These are phyloP conservation scores for Eupithecia vulgata DNA, from an alignment of 2,888 invertebrate species.

Conservation along the genomic window DNA sequence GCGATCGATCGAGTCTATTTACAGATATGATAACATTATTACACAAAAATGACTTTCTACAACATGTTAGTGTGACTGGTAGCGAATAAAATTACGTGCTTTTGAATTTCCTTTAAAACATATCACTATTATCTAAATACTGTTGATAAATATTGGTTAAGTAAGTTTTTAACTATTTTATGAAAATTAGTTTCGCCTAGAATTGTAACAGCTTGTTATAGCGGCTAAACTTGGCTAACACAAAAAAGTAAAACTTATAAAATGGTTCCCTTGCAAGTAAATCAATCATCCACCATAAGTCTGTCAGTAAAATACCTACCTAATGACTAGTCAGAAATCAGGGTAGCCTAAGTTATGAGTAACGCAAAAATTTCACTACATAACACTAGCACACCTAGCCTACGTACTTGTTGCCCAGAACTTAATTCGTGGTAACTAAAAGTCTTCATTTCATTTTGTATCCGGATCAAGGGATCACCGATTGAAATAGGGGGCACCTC, in stretches of 20 bases:
- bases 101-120: constrained; percentile 45
- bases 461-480: constrained; percentile 73
- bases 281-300: constrained; percentile 47
- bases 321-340: constrained; percentile 61
- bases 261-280: constrained; percentile 25
- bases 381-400: constrained; percentile 55
- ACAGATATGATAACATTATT: constrained; percentile 59
- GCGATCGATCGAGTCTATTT: constrained; percentile 37
- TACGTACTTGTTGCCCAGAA: constrained; percentile 50
- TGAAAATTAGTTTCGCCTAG: too few relatives aligned
- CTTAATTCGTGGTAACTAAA: constrained; percentile 73
- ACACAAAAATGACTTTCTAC: constrained; percentile 65
- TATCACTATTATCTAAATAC: constrained; percentile 42
- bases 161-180: neutral
- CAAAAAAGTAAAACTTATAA: too few relatives aligned
- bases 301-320: constrained; percentile 56
- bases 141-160: constrained; percentile 45
- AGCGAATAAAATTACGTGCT: constrained; percentile 64
- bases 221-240: too few relatives aligned
- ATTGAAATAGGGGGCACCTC: constrained; percentile 63
- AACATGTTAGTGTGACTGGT: constrained; percentile 57
- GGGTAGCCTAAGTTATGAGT: constrained; percentile 67
- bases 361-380: constrained; percentile 68
- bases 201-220: too few relatives aligned
- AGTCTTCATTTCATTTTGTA: constrained; percentile 80